Conservation (phyloP, 2,888 invertebrate genomes). For the Tetranychus truncatus region DNA sequence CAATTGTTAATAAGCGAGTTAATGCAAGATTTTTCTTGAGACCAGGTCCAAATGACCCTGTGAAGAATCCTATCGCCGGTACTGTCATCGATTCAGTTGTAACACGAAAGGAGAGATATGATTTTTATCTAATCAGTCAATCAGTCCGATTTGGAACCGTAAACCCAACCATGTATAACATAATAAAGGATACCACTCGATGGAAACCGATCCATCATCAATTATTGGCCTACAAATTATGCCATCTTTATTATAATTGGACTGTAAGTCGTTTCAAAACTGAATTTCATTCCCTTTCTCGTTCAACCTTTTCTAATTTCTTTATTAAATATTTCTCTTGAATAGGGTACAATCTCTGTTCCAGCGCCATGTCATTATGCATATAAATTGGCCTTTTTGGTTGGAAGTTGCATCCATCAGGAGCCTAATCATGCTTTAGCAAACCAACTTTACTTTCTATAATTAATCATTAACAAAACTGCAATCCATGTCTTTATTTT, state of each 20-base stretch:
- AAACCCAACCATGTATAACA: constrained; percentile 71
- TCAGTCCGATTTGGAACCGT: constrained; percentile 72
- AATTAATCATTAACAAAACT: neutral
- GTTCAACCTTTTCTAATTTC: neutral
- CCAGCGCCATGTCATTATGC: constrained; percentile 88
- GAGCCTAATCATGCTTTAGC: constrained; percentile 18
- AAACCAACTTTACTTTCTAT: constrained; percentile 23
- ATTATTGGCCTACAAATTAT: constrained; percentile 61
- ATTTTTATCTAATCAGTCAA: constrained; percentile 77
- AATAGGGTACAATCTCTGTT: constrained; percentile 50
- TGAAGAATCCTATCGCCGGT: constrained; percentile 53
- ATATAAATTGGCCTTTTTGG: constrained; percentile 74
- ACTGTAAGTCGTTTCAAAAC: constrained; percentile 38
- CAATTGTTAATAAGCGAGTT: constrained; percentile 78
- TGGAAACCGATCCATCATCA: constrained; percentile 57
- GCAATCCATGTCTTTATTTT: too few relatives aligned
- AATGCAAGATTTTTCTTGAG: constrained; percentile 36
- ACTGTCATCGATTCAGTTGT: constrained; percentile 69
- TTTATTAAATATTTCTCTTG: constrained; percentile 15
- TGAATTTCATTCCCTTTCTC: neutral
- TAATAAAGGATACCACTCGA: constrained; percentile 53
- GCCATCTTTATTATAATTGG: constrained; percentile 82
- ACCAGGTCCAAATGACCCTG: constrained; percentile 19
- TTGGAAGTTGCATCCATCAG: constrained; percentile 55
- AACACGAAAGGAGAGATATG: constrained; percentile 47